Evolutionary conservation across 2,888 invertebrate genomes (phyloP).

Genomic region (Limnephilus marmoratus): DNA sequence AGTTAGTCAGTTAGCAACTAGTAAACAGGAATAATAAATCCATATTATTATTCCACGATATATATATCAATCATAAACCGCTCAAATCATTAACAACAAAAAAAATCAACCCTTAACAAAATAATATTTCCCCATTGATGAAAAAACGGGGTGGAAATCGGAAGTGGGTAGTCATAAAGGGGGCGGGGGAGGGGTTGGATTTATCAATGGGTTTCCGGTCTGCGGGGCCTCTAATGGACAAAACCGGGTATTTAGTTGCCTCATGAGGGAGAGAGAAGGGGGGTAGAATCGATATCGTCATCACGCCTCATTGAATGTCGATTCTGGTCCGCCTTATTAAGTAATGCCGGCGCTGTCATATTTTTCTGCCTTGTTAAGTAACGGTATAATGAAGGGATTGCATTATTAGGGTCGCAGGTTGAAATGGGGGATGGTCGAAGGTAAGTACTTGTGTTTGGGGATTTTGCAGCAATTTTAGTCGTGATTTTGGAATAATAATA

Average conservation of each 20-base stretch:
- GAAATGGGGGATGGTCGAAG: background rate
- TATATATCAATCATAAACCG: background rate
- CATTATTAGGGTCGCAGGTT: background rate
- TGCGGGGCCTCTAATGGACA: slow-evolving; percentile 31
- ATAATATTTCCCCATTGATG: slow-evolving; percentile 14
- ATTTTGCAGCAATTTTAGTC: background rate
- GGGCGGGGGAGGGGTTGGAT: background rate
- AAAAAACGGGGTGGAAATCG: slow-evolving; percentile 27
- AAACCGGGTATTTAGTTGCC: slow-evolving; percentile 37
- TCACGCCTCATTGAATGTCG: slow-evolving; percentile 14
- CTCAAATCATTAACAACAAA: background rate
- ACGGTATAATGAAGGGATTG: slow-evolving; percentile 16
- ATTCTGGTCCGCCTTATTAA: slow-evolving; percentile 32
- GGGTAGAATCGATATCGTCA: background rate
- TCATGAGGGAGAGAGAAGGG: background rate
- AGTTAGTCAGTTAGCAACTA: background rate
- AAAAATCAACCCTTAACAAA: slow-evolving; percentile 18
- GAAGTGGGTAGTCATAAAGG: background rate
- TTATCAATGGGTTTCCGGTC: slow-evolving; percentile 50
- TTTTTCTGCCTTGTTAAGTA: slow-evolving; percentile 41
- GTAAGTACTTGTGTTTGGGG: background rate
- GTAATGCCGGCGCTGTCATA: slow-evolving; percentile 28
- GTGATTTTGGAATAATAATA: background rate
- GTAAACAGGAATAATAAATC: background rate
- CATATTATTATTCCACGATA: background rate